phyloP scores from a whole-genome alignment of 2,888 invertebrate genomes.

The Cheilosia impressa region DNA sequence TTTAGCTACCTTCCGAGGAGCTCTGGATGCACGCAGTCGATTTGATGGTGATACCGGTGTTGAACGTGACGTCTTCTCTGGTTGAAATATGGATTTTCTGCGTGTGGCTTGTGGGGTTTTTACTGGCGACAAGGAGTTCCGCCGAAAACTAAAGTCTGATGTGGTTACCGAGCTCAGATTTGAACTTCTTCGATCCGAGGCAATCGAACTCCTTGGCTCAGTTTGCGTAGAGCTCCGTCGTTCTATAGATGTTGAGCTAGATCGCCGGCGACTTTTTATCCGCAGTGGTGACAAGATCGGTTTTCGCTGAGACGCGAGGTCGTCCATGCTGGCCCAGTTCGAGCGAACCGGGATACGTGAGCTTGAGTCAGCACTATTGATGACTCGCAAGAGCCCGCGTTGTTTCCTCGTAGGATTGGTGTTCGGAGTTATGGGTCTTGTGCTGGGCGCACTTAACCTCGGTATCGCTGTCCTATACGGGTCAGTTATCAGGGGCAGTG shows the following conservation, averaged over 20 bases:
- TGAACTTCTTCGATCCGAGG: constrained; percentile 82
- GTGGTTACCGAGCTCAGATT: constrained; percentile 82
- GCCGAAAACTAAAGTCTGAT: constrained; percentile 82
- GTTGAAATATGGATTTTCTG: constrained; percentile 69
- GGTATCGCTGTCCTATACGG: constrained; percentile 80
- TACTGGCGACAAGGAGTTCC: constrained; percentile 77
- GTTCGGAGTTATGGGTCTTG: constrained; percentile 79
- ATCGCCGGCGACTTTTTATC: constrained; percentile 77
- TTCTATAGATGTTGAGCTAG: constrained; percentile 82
- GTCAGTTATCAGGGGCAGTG: constrained; percentile 80
- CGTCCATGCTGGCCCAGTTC: constrained; percentile 82
- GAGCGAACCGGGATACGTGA: constrained; percentile 79
- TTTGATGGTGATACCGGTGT: constrained; percentile 59
- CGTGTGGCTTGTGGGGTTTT: constrained; percentile 46
- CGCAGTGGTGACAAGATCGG: constrained; percentile 76
- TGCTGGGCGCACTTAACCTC: constrained; percentile 80
- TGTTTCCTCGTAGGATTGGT: constrained; percentile 82
- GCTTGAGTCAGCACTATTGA: constrained; percentile 79
- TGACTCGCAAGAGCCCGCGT: constrained; percentile 80
- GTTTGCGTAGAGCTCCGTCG: constrained; percentile 83
- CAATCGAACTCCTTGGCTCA: constrained; percentile 76
- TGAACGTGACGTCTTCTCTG: constrained; percentile 55
- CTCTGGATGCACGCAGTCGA: constrained; percentile 53
- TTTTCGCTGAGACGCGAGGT: constrained; percentile 76
- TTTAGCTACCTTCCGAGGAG: constrained; percentile 81